Evolutionary conservation across 2,888 invertebrate species (phyloP).

Genomic region (Cheilosia pagana): DNA sequence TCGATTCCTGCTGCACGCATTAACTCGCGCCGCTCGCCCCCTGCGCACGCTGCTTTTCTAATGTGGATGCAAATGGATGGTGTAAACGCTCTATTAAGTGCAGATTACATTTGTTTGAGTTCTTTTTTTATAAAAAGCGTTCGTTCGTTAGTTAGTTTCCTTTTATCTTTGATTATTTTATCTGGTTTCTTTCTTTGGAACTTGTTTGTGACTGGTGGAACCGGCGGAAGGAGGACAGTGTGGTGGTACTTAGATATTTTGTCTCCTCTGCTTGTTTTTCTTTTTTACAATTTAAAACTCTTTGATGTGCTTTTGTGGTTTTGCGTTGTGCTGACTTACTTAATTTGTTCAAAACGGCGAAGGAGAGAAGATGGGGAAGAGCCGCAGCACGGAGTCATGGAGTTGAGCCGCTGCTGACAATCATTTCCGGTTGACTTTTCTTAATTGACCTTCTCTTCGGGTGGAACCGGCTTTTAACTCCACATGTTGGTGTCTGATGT

Average conservation of each 20-base stretch:
- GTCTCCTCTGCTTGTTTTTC: constrained; percentile 39
- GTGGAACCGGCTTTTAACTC: constrained; percentile 35
- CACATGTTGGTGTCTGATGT: constrained; percentile 39
- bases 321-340: constrained; percentile 41
- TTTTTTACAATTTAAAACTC: constrained; percentile 6
- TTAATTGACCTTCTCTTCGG: constrained; percentile 81
- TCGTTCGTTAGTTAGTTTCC: constrained; percentile 48
- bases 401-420: constrained; percentile 77
- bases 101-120: constrained; percentile 69
- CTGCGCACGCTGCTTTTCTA: constrained; percentile 44
- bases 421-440: constrained; percentile 82
- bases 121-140: constrained; percentile 37
- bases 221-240: constrained; percentile 30
- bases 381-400: constrained; percentile 61
- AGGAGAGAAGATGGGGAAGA: constrained; percentile 36
- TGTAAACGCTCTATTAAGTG: constrained; percentile 75
- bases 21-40: not conserved
- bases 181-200: constrained; percentile 60
- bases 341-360: constrained; percentile 56
- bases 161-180: constrained; percentile 56
- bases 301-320: constrained; percentile 45
- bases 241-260: constrained; percentile 52
- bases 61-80: constrained; percentile 70
- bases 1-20: constrained; percentile 58
- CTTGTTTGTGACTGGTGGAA: constrained; percentile 66